A percentile compares a stretch with the other conserved stretches of the same genome.
Evolutionary conservation across 2,113 vertebrate species (phyloP).

Genomic region (Gavia stellata): DNA sequence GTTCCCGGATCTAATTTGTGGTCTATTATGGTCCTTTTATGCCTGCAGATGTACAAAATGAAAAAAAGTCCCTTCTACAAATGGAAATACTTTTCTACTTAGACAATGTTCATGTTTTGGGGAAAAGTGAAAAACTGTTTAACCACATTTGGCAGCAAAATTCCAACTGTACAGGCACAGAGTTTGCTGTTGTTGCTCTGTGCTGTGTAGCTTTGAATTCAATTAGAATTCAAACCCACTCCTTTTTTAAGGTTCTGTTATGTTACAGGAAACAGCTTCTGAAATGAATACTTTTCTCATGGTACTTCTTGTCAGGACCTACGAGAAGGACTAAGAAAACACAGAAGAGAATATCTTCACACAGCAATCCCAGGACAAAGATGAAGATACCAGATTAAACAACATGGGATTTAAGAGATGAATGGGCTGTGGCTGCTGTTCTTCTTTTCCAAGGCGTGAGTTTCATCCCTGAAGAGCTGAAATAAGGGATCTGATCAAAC

Average conservation of each 20-base stretch:
- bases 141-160: conserved; percentile 62
- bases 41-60: conserved; percentile 64
- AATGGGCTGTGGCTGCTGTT: not conserved
- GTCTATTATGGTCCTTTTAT: conserved; percentile 57
- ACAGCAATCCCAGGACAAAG: not conserved
- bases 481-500: not conserved
- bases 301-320: not conserved
- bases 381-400: not conserved
- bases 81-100: conserved; percentile 71
- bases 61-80: conserved; percentile 63
- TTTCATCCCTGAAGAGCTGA: not conserved
- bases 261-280: conserved; percentile 34
- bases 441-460: not conserved
- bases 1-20: conserved; percentile 70
- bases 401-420: not conserved
- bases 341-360: not conserved
- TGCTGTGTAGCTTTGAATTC: conserved; percentile 41
- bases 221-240: conserved; percentile 40
- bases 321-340: not conserved
- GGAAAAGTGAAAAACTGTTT: conserved; percentile 66
- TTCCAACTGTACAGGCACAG: conserved; percentile 55
- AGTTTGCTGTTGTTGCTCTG: conserved; percentile 46
- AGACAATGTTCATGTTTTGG: conserved; percentile 64
- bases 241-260: conserved; percentile 13
- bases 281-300: conserved; percentile 8